phyloP scores from a whole-genome alignment of 1,140 invertebrate genomes.

The Euwallacea similis region DNA sequence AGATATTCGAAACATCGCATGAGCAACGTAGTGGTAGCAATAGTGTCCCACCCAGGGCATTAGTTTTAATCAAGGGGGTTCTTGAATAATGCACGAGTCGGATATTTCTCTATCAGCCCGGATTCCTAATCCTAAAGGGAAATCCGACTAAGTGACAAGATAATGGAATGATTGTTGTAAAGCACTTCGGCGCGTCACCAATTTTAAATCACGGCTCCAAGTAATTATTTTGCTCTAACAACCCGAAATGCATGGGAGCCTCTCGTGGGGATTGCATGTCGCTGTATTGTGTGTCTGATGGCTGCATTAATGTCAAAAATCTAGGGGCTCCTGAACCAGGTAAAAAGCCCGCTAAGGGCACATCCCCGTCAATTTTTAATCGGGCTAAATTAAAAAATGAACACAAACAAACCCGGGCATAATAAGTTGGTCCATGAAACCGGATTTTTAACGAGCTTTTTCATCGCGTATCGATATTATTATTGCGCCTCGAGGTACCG shows the following conservation, averaged over 20 bases:
- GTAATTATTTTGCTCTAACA: constrained; percentile 27
- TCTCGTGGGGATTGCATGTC: constrained; percentile 22
- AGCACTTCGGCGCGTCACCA: constrained; percentile 26
- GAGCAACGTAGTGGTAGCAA: too few relatives aligned
- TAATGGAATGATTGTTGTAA: constrained; percentile 32
- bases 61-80: too few relatives aligned
- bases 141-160: constrained; percentile 32
- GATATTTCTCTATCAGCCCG: too few relatives aligned
- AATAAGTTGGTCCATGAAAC: constrained; percentile 30
- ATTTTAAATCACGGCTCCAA: constrained; percentile 33
- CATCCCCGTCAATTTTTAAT: constrained; percentile 30
- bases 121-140: constrained; percentile 20
- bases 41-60: too few relatives aligned
- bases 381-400: constrained; percentile 36
- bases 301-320: too few relatives aligned
- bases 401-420: constrained; percentile 31
- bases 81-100: not conserved
- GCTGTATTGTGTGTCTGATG: too few relatives aligned
- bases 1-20: too few relatives aligned
- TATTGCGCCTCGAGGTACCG: constrained; percentile 17
- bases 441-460: constrained; percentile 39
- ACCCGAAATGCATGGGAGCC: not conserved
- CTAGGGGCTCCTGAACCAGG: too few relatives aligned
- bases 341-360: not conserved
- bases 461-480: constrained; percentile 31